phyloP scores from a whole-genome alignment of 2,113 vertebrate species.

The Thunnus thynnus region DNA sequence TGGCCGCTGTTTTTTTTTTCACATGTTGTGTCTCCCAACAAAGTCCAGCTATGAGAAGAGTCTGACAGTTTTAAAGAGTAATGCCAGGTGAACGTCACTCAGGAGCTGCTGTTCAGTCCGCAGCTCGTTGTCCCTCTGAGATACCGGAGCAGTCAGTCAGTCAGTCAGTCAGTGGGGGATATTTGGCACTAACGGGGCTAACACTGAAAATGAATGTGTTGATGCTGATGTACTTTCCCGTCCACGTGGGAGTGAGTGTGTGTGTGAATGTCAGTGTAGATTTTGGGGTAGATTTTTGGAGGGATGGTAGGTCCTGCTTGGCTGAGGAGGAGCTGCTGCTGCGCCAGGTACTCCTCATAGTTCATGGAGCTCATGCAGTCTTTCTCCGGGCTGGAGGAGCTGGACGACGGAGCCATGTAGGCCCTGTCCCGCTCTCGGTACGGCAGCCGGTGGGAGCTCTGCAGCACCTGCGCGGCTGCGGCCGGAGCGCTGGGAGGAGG shows the following conservation, averaged over 20 bases:
- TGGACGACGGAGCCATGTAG: slow-evolving; percentile 50
- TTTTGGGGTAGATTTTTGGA: slow-evolving; percentile 95
- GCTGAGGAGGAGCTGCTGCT: slow-evolving; percentile 81
- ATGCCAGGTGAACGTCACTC: slow-evolving; percentile 23
- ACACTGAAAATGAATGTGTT: slow-evolving; percentile 97
- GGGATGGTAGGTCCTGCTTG: slow-evolving; percentile 82
- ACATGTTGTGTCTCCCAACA: slow-evolving; percentile 27
- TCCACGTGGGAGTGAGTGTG: slow-evolving; percentile 94
- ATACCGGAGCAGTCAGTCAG: slow-evolving; percentile 1
- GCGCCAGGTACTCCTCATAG: slow-evolving; percentile 92
- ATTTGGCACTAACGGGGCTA: slow-evolving; percentile 76
- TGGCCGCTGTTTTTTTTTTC: slow-evolving; percentile 59
- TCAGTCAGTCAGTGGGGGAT: slow-evolving; percentile 17
- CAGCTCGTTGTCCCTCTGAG: slow-evolving; percentile 34
- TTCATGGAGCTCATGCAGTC: slow-evolving; percentile 89
- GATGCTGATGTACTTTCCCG: slow-evolving; percentile 95
- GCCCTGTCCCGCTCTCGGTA: slow-evolving; percentile 76
- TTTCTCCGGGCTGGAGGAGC: slow-evolving; percentile 86
- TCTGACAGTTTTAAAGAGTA: slow-evolving; percentile 27
- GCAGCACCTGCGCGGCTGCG: slow-evolving; percentile 69
- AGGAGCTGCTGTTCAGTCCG: slow-evolving; percentile 47
- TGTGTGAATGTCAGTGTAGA: slow-evolving; percentile 95
- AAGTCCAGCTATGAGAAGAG: slow-evolving; percentile 38
- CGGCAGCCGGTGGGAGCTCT: slow-evolving; percentile 79
- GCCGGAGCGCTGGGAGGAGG: slow-evolving; percentile 75